A percentile compares a stretch with the other conserved stretches of the same genome.
Evolutionary conservation across 2,113 vertebrate genomes (phyloP).

Genomic region (Odontophorus gujanensis): DNA sequence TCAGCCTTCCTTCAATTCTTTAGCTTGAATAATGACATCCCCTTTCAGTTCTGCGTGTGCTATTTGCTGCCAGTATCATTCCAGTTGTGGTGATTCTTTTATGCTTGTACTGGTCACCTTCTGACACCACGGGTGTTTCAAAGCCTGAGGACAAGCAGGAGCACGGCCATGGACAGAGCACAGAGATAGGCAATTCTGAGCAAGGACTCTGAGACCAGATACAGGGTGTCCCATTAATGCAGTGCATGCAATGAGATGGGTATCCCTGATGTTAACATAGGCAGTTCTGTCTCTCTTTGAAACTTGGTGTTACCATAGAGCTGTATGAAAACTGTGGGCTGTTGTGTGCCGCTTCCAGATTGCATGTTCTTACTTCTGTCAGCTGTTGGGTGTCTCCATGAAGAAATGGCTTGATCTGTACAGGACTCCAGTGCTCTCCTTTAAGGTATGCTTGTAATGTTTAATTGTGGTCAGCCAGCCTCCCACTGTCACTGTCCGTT

Average conservation of each 20-base stretch:
- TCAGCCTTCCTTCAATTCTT: slow-evolving; percentile 65
- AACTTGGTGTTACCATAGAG: neutral
- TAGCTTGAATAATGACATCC: slow-evolving; percentile 36
- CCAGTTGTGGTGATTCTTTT: neutral
- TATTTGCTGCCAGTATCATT: neutral
- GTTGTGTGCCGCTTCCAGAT: neutral
- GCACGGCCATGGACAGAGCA: neutral
- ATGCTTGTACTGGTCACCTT: neutral
- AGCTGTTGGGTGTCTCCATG: neutral
- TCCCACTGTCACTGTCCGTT: neutral
- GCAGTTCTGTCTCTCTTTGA: neutral
- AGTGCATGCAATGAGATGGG: neutral
- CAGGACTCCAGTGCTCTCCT: neutral
- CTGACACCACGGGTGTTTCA: neutral
- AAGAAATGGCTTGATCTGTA: neutral
- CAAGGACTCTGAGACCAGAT: neutral
- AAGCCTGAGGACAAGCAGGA: neutral
- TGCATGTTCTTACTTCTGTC: accelerated
- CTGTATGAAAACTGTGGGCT: neutral
- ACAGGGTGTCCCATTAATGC: accelerated
- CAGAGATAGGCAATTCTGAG: accelerated
- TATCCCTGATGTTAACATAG: accelerated
- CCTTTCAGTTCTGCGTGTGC: neutral
- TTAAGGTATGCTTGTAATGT: neutral
- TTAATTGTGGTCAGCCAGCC: neutral